Percentiles rank a stretch among this genome's conserved stretches.
These are phyloP conservation scores for Lipophrys pholis DNA, from an alignment of 2,113 vertebrate species.

Conservation along the genomic window DNA sequence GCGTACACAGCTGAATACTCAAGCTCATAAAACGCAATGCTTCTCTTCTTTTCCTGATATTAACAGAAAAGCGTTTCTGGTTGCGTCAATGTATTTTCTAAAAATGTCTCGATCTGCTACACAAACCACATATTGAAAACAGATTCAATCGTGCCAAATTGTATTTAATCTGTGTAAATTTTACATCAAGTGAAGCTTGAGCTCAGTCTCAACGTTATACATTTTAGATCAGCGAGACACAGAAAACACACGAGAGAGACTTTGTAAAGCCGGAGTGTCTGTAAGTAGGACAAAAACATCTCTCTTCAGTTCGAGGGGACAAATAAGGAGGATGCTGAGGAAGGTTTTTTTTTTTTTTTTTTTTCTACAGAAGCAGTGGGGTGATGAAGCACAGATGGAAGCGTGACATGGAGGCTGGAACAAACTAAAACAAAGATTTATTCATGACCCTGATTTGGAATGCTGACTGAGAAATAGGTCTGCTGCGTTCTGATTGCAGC, in stretches of 20 bases:
- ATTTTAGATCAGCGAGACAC: not conserved
- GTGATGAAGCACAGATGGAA: constrained; percentile 45
- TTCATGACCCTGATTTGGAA: constrained; percentile 35
- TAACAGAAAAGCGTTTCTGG: not conserved
- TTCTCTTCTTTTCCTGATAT: constrained; percentile 16
- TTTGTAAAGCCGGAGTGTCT: not conserved
- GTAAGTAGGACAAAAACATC: constrained; percentile 24
- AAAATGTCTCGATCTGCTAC: not conserved
- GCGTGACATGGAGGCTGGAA: constrained; percentile 12
- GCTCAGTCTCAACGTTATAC: not conserved
- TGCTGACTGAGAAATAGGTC: constrained; percentile 15
- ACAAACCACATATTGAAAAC: not conserved
- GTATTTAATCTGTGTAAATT: not conserved
- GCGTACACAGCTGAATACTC: not conserved
- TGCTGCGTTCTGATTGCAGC: not conserved
- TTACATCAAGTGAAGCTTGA: not conserved
- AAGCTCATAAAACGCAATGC: not conserved
- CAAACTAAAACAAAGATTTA: constrained; percentile 42
- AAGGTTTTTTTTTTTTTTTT: not conserved
- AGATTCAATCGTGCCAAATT: not conserved
- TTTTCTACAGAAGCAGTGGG: constrained; percentile 24
- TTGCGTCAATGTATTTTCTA: too few relatives aligned
- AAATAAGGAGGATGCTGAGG: constrained; percentile 15
- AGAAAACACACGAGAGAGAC: not conserved
- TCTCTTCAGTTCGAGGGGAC: not conserved